Conservation (phyloP, 2,888 invertebrate genomes). For the Hemicrepidius hirtus region DNA sequence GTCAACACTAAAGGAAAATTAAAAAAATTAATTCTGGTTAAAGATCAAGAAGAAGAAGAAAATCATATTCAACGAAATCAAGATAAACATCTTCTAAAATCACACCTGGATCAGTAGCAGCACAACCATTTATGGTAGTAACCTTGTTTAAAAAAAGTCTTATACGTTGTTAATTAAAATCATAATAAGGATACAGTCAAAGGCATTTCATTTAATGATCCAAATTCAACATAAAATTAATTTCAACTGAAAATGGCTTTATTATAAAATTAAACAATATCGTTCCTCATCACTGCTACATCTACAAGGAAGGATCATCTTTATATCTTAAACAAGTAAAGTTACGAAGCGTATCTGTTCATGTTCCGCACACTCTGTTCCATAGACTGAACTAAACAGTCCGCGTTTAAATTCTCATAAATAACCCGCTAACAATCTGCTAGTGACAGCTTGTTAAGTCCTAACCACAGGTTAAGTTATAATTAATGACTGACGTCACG, state of each 20-base stretch:
- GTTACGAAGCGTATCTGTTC: slow-evolving; percentile 5
- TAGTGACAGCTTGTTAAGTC: slow-evolving; percentile 74
- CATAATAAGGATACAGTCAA: slow-evolving; percentile 17
- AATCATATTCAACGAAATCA: too few species aligned
- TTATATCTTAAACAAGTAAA: slow-evolving; percentile 11
- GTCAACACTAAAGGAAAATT: too few species aligned
- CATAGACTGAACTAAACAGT: slow-evolving; percentile 62
- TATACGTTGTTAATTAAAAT: slow-evolving; percentile 23
- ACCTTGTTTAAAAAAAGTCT: neutral
- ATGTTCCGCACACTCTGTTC: slow-evolving; percentile 52
- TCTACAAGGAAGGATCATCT: slow-evolving; percentile 19
- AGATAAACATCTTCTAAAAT: neutral
- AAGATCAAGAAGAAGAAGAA: too few species aligned
- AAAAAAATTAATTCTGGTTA: too few species aligned
- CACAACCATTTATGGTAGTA: slow-evolving; percentile 20
- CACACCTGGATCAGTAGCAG: neutral
- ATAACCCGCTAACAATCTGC: slow-evolving; percentile 74
- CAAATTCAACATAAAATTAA: slow-evolving; percentile 37
- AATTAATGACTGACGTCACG: slow-evolving; percentile 74
- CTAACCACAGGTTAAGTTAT: slow-evolving; percentile 75
- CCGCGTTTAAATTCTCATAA: slow-evolving; percentile 74
- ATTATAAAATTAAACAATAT: slow-evolving; percentile 40
- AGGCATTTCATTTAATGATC: slow-evolving; percentile 22
- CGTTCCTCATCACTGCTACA: slow-evolving; percentile 22
- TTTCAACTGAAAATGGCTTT: slow-evolving; percentile 33